Conservation (phyloP, 2,113 vertebrate genomes). For the Desmodus rotundus region DNA sequence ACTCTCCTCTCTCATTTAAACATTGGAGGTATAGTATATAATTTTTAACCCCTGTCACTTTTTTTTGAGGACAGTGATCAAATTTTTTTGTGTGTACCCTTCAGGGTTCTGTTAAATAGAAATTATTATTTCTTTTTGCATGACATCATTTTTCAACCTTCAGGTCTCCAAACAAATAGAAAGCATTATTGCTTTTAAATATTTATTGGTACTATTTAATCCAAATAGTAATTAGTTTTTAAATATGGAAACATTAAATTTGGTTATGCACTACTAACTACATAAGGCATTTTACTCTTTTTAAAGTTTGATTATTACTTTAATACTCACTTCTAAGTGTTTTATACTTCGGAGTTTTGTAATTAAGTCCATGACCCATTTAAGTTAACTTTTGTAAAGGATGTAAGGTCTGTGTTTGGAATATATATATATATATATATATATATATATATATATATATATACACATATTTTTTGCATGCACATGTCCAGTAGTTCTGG, state of each 20-base stretch:
- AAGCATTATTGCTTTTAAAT: not conserved
- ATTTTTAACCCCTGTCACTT: not conserved
- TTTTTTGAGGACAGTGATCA: not conserved
- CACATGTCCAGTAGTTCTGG: not conserved
- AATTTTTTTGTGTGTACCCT: not conserved
- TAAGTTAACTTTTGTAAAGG: not conserved
- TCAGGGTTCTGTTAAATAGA: not conserved
- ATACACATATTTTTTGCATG: not conserved
- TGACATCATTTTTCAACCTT: not conserved
- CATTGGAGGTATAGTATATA: not conserved
- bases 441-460: too few relatives aligned
- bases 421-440: too few relatives aligned
- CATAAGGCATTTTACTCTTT: not conserved
- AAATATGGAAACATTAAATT: not conserved
- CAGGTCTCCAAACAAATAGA: not conserved
- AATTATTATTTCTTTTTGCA: not conserved
- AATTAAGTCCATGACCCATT: not conserved
- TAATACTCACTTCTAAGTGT: not conserved
- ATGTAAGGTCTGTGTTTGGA: not conserved
- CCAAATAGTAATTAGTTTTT: not conserved
- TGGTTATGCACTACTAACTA: not conserved
- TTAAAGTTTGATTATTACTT: not conserved
- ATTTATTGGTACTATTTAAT: not conserved
- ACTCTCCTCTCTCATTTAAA: not conserved
- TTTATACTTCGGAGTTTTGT: not conserved